phyloP scores from a whole-genome alignment of 2,113 vertebrate genomes.

The Gallinago media region DNA sequence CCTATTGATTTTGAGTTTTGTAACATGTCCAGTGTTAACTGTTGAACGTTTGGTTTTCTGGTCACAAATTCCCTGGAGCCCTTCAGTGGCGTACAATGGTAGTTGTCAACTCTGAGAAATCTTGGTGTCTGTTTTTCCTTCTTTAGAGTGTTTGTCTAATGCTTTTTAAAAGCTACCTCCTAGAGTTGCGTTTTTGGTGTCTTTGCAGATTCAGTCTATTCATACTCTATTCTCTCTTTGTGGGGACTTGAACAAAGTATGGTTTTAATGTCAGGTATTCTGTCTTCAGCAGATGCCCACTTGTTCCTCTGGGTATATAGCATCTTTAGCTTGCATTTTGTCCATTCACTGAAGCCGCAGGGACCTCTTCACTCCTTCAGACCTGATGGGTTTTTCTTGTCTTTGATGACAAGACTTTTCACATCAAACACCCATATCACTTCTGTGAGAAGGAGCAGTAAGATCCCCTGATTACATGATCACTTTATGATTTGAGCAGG shows the following conservation, averaged over 20 bases:
- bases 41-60: not conserved
- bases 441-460: not conserved
- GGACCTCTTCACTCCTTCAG: not conserved
- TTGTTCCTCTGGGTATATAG: not conserved
- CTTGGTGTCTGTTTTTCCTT: not conserved
- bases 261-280: not conserved
- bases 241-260: not conserved
- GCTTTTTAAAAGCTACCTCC: not conserved
- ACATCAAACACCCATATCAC: not conserved
- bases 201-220: not conserved
- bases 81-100: not conserved
- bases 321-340: not conserved
- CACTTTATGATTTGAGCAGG: not conserved
- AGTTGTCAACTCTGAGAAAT: not conserved
- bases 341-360: not conserved
- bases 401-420: not conserved
- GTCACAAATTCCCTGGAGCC: not conserved
- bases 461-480: not conserved
- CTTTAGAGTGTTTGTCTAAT: not conserved
- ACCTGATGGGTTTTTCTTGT: not conserved
- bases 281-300: not conserved
- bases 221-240: not conserved
- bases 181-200: not conserved
- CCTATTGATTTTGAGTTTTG: slow-evolving; percentile 49
- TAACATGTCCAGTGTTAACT: slow-evolving; percentile 11